Percentiles rank a stretch among this genome's conserved stretches.
phyloP scores from a whole-genome alignment of 1,140 invertebrate species.

The Drosophila murphyi region DNA sequence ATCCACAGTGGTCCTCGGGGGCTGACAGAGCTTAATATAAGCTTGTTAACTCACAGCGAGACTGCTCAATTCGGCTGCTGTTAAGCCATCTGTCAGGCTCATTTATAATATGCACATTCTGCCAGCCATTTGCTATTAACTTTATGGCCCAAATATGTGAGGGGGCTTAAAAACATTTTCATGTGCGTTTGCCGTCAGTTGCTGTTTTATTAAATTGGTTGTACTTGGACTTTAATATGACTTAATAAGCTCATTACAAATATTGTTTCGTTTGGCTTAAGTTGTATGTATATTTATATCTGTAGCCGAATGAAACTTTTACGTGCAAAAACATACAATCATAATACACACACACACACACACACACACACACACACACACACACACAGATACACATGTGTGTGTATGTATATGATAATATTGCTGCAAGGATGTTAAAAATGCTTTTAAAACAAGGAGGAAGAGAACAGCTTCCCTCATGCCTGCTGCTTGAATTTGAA shows the following conservation, averaged over 20 bases:
- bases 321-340: background rate
- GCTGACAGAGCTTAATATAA: background rate
- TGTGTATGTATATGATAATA: slow-evolving; percentile 29
- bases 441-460: slow-evolving; percentile 19
- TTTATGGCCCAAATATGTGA: slow-evolving; percentile 69
- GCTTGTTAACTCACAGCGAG: background rate
- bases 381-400: slow-evolving; percentile 18
- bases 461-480: slow-evolving; percentile 51
- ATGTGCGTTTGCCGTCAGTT: slow-evolving; percentile 54
- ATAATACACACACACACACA: slow-evolving; percentile 2
- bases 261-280: slow-evolving; percentile 31
- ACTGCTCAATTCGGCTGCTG: slow-evolving; percentile 10
- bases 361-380: background rate
- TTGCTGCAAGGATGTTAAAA: slow-evolving; percentile 36
- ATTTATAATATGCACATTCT: slow-evolving; percentile 49
- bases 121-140: slow-evolving; percentile 70
- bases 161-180: slow-evolving; percentile 49
- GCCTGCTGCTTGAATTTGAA: slow-evolving; percentile 69
- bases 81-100: slow-evolving; percentile 44
- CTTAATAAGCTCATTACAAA: slow-evolving; percentile 70
- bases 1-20: slow-evolving; percentile 2
- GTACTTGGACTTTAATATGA: slow-evolving; percentile 81
- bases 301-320: slow-evolving; percentile 27
- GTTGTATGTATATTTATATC: slow-evolving; percentile 7
- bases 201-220: slow-evolving; percentile 78